These are phyloP conservation scores for Mus pahari DNA, from an alignment of 2,113 vertebrate genomes.

Conservation along the genomic window DNA sequence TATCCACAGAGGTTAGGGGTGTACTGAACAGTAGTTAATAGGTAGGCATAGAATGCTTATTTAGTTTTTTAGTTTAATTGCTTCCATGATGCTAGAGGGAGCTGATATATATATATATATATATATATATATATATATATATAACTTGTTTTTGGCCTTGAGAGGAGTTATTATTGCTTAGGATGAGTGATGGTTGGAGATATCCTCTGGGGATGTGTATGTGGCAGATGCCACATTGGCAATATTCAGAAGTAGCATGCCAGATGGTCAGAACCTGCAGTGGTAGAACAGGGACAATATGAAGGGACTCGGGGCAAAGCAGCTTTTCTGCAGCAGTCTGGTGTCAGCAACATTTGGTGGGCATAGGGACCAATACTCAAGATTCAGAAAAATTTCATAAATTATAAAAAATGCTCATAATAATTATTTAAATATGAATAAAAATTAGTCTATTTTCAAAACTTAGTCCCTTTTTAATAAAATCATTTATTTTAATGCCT, in stretches of 20 bases:
- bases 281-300: constrained; percentile 38
- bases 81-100: constrained; percentile 58
- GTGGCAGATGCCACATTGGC: constrained; percentile 43
- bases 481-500: not conserved
- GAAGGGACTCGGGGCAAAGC: constrained; percentile 64
- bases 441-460: constrained; percentile 4
- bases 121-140: constrained; percentile 71
- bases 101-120: constrained; percentile 68
- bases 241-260: constrained; percentile 34
- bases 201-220: constrained; percentile 15
- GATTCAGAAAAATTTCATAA: not conserved
- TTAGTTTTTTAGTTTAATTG: constrained; percentile 78
- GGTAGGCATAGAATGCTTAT: constrained; percentile 64
- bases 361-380: not conserved
- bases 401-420: not conserved
- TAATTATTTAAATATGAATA: not conserved
- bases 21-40: constrained; percentile 64
- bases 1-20: constrained; percentile 25
- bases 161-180: constrained; percentile 69
- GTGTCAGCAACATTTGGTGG: constrained; percentile 25
- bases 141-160: constrained; percentile 66
- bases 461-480: not conserved
- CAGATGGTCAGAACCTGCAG: constrained; percentile 69
- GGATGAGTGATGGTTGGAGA: constrained; percentile 69
- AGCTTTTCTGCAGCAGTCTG: constrained; percentile 51